Conservation (phyloP, 2,113 vertebrate species). For the Todiramphus chloris region DNA sequence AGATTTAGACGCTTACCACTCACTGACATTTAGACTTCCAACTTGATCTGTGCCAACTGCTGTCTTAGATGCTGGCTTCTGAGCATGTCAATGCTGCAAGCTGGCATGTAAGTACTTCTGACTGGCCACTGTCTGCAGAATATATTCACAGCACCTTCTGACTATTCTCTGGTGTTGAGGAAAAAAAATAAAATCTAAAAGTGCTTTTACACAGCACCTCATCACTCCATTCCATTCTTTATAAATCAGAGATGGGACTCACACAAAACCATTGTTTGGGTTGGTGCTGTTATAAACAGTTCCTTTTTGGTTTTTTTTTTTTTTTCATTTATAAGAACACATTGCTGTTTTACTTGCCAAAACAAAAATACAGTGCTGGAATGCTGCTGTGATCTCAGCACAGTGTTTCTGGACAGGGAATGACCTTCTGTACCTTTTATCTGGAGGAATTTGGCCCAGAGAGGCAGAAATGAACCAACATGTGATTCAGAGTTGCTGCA, state of each 20-base stretch:
- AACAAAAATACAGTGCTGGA: conserved; percentile 2
- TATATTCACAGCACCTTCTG: neutral
- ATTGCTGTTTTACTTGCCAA: neutral
- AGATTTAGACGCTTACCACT: conserved; percentile 50
- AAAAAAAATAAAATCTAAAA: neutral
- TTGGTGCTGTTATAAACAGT: neutral
- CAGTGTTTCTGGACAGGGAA: conserved; percentile 1
- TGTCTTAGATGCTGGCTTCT: neutral
- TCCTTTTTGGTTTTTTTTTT: neutral
- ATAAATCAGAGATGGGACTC: neutral
- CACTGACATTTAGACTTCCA: conserved; percentile 50
- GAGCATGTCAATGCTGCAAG: conserved; percentile 8
- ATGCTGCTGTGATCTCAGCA: conserved; percentile 15
- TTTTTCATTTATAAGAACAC: neutral
- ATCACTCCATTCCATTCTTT: neutral
- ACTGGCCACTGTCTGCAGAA: conserved; percentile 4
- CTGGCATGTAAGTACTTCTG: neutral
- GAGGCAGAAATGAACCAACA: conserved; percentile 59
- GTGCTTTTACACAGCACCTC: neutral
- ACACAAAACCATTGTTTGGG: neutral
- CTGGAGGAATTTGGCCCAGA: conserved; percentile 48
- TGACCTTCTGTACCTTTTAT: conserved; percentile 56
- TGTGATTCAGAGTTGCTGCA: conserved; percentile 50
- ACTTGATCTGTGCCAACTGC: conserved; percentile 25
- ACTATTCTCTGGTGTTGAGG: neutral